A percentile compares a stretch with the other conserved stretches of the same genome.
Conservation (phyloP, 2,113 vertebrate species). For the Larimichthys crocea region DNA sequence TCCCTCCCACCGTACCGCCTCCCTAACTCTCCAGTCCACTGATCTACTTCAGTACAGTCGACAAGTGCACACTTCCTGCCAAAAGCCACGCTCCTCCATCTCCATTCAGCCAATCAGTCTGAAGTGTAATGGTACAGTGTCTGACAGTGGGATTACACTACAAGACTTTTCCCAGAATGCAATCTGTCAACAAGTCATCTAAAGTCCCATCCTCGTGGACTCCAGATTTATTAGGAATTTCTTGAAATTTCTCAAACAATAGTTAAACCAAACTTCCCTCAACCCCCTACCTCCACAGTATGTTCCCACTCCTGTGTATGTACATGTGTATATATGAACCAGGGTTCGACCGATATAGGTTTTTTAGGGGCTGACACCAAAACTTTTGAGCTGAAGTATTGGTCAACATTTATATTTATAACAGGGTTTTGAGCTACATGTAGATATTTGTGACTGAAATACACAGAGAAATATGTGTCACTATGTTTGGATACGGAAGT, state of each 20-base stretch:
- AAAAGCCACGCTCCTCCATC: constrained; percentile 3
- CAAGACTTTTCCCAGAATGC: constrained; percentile 42
- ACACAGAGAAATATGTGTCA: not conserved
- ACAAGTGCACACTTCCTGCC: constrained; percentile 29
- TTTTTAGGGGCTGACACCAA: constrained; percentile 1
- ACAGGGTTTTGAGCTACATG: not conserved
- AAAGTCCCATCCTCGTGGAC: not conserved
- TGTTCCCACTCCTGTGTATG: constrained; percentile 26
- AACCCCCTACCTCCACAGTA: constrained; percentile 37
- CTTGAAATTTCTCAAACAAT: constrained; percentile 13
- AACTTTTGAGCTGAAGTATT: not conserved
- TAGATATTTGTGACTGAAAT: constrained; percentile 33
- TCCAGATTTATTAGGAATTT: not conserved
- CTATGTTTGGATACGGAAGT: not conserved
- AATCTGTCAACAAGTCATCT: constrained; percentile 15
- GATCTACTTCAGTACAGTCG: constrained; percentile 34
- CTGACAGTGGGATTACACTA: constrained; percentile 11
- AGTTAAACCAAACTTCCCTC: constrained; percentile 51
- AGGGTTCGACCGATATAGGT: not conserved
- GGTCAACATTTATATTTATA: not conserved
- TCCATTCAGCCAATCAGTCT: constrained; percentile 10
- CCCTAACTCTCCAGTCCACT: not conserved
- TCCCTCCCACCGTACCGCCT: not conserved
- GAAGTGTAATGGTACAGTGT: constrained; percentile 17
- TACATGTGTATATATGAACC: constrained; percentile 35